Conservation (phyloP, 2,888 invertebrate genomes). For the Ditula angustiorana region DNA sequence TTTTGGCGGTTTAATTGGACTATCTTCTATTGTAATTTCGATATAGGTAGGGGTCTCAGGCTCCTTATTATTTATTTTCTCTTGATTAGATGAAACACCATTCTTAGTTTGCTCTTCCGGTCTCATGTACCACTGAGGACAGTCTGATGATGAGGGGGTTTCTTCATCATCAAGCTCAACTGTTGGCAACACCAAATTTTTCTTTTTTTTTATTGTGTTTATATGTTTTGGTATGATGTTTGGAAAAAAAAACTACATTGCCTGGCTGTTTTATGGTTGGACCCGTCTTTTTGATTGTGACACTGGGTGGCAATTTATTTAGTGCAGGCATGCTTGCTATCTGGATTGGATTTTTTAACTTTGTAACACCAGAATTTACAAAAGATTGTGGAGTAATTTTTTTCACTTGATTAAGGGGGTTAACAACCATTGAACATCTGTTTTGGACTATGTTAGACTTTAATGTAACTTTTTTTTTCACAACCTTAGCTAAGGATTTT, state of each 20-base stretch:
- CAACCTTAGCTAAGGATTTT: constrained; percentile 37
- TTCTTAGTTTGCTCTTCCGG: constrained; percentile 64
- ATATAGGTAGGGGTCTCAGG: constrained; percentile 60
- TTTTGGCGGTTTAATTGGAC: constrained; percentile 66
- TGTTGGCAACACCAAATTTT: constrained; percentile 54
- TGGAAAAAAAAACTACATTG: neutral
- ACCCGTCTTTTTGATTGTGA: constrained; percentile 63
- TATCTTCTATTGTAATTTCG: constrained; percentile 80
- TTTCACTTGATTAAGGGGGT: constrained; percentile 14
- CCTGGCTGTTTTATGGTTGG: constrained; percentile 42
- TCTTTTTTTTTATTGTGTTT: constrained; percentile 35
- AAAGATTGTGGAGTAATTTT: neutral
- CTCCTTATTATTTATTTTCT: constrained; percentile 70
- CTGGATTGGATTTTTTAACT: constrained; percentile 46
- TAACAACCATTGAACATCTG: constrained; percentile 10
- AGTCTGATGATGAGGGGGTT: constrained; percentile 44
- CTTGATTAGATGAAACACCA: constrained; percentile 42
- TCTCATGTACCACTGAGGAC: constrained; percentile 74
- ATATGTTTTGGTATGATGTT: neutral
- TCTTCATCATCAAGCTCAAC: constrained; percentile 78
- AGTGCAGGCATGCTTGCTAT: constrained; percentile 48
- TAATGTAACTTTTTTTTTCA: constrained; percentile 10
- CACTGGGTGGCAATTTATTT: constrained; percentile 63
- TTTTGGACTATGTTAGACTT: neutral
- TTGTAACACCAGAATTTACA: constrained; percentile 7